A percentile compares a stretch with the other conserved stretches of the same genome.
These are phyloP conservation scores for Alligator mississippiensis DNA, from an alignment of 2,113 vertebrate species.

Conservation along the genomic window DNA sequence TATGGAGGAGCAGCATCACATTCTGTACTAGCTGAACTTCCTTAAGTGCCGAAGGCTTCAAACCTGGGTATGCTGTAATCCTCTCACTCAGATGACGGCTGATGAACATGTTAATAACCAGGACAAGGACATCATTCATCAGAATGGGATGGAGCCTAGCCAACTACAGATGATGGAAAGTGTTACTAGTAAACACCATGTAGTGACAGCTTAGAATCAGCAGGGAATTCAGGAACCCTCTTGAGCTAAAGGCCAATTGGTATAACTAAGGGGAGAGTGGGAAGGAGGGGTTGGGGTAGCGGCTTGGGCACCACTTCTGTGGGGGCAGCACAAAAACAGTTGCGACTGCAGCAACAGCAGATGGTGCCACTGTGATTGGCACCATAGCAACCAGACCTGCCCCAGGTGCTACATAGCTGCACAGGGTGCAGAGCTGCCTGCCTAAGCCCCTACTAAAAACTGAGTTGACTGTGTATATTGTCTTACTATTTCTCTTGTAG, in stretches of 20 bases:
- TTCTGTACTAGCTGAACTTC: not conserved
- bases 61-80: not conserved
- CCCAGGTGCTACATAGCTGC: too few relatives aligned
- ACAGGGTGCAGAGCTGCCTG: too few relatives aligned
- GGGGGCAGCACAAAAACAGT: too few relatives aligned
- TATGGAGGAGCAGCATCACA: not conserved
- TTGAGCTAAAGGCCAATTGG: not conserved
- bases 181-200: not conserved
- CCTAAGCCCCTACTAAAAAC: not conserved
- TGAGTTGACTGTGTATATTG: not conserved
- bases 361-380: not conserved
- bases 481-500: too few relatives aligned
- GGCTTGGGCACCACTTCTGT: too few relatives aligned
- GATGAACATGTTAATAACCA: not conserved
- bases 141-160: not conserved
- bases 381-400: not conserved
- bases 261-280: too few relatives aligned
- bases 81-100: not conserved
- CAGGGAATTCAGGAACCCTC: constrained; percentile 23
- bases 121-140: not conserved
- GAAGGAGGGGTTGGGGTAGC: too few relatives aligned
- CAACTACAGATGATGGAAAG: not conserved
- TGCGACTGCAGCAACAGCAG: too few relatives aligned
- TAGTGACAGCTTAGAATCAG: not conserved
- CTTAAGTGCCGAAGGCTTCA: not conserved